phyloP scores from a whole-genome alignment of 1,140 invertebrate species.

The Polypedilum vanderplanki region DNA sequence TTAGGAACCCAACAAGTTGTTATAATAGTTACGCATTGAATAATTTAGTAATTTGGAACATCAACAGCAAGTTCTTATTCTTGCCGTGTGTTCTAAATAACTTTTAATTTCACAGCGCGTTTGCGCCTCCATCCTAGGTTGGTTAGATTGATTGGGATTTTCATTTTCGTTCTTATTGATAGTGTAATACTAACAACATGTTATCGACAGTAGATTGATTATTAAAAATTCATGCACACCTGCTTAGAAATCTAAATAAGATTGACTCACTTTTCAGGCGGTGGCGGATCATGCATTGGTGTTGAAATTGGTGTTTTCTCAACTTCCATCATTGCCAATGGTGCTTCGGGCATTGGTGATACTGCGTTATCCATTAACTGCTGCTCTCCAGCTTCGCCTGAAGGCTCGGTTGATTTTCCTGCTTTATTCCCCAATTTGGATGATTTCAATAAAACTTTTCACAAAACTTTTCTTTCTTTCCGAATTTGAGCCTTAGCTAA shows the following conservation, averaged over 20 bases:
- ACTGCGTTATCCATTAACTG: not conserved
- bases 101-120: not conserved
- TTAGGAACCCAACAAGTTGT: not conserved
- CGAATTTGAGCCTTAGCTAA: too few species aligned
- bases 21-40: not conserved
- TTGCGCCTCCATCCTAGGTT: not conserved
- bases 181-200: too few species aligned
- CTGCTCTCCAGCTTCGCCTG: not conserved
- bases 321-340: slow-evolving; percentile 23
- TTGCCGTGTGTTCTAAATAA: not conserved
- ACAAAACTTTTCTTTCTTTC: slow-evolving; percentile 5
- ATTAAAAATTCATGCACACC: too few species aligned
- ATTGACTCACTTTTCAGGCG: slow-evolving; percentile 9
- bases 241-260: too few species aligned
- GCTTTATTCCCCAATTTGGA: slow-evolving; percentile 11
- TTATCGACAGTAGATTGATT: too few species aligned
- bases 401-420: not conserved
- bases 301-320: slow-evolving; percentile 6
- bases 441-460: slow-evolving; percentile 11
- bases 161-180: not conserved
- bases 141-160: not conserved
- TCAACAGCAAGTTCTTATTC: not conserved
- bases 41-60: slow-evolving; percentile 13
- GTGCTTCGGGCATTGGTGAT: slow-evolving; percentile 9
- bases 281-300: slow-evolving; percentile 23